Evolutionary conservation across 2,888 invertebrate genomes (phyloP), one percentile per base, ranked within the genome.

Genomic region (Abrostola tripartita): DNA sequence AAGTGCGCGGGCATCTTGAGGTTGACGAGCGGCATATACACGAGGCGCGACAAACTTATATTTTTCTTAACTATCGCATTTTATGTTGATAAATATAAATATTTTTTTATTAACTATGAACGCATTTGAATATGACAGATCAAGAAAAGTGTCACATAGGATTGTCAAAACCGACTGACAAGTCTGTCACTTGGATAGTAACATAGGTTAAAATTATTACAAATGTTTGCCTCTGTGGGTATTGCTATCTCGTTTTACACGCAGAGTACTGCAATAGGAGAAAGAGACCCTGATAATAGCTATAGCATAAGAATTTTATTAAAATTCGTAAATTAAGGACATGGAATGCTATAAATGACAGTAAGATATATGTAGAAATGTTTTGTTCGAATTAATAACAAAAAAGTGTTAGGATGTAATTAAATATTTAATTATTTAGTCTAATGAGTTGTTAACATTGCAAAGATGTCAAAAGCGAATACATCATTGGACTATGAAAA

Each of bases 401-500:
- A 47, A 47, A 47, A 24, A 47, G 14, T 47, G 14, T 9, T 47
- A 9, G 5, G 24, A 47, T 12, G 1, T 0, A n/a, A 41, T 6
- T 47, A 41, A 41, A 40, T 11, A 40, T 6, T n/a, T 41, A 44
- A n/a, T n/a, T n/a, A n/a, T n/a, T 24, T 6, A 11, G 6, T 49
- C 11, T 6, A 12, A 24, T 6, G 14, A 47, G 6, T 12, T 9
- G 10, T 6, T 5, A 47, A 37, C 49, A 14, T 11, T 11, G 7
- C 6, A 14, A 41, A 51, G 57, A 81, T 81, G 81, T 24, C 65
- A 24, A 58, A 66, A 38, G 63, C 57, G 40, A 76, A 76, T 62
- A 79, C 71, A 55, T 51, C 77, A 53, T 67, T 89, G 51, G 86
- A 91, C 44, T 80, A 86, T 42, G 90, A 91, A 69, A 94, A 94